Percentiles rank a stretch among this genome's conserved stretches.
Evolutionary conservation across 2,888 invertebrate species (phyloP).

Genomic region (Hanleya hanleyi): DNA sequence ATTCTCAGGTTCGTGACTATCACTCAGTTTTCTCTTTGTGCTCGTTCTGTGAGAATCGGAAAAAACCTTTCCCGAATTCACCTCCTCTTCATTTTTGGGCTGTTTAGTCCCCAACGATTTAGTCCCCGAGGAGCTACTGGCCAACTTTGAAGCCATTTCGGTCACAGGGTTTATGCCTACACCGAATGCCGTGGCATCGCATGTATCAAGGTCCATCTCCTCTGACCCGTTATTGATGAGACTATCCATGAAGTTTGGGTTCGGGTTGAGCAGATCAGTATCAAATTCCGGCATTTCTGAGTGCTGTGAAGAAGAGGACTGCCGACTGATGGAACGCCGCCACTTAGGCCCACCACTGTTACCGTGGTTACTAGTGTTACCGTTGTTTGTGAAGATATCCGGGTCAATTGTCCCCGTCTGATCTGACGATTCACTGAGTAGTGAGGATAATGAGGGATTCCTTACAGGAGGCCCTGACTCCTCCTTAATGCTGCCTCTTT

Average conservation of each 20-base stretch:
- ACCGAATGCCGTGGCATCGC: conserved; percentile 27
- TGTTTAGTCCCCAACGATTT: neutral
- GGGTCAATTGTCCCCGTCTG: conserved; percentile 52
- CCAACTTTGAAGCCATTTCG: conserved; percentile 7
- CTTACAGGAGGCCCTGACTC: conserved; percentile 15
- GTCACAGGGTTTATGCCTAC: conserved; percentile 12
- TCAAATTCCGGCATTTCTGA: conserved; percentile 22
- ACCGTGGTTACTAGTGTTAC: conserved; percentile 1
- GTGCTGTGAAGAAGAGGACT: conserved; percentile 8
- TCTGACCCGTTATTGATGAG: conserved; percentile 11
- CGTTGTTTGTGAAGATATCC: conserved; percentile 17
- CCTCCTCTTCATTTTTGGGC: neutral
- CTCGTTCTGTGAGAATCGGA: neutral
- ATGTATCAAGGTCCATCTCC: conserved; percentile 20
- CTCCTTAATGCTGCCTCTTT: neutral
- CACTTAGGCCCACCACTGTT: conserved; percentile 27
- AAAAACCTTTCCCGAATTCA: neutral
- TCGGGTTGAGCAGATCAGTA: conserved; percentile 18
- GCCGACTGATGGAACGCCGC: conserved; percentile 33
- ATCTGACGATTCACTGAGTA: conserved; percentile 61
- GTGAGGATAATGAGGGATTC: conserved; percentile 58
- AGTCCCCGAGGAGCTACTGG: conserved; percentile 2
- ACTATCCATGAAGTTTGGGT: conserved; percentile 11
- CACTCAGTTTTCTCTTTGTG: neutral
- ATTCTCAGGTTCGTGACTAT: neutral